A percentile compares a stretch with the other conserved stretches of the same genome.
Conservation (phyloP, 1,140 invertebrate species). For the Phenacoccus solenopsis region DNA sequence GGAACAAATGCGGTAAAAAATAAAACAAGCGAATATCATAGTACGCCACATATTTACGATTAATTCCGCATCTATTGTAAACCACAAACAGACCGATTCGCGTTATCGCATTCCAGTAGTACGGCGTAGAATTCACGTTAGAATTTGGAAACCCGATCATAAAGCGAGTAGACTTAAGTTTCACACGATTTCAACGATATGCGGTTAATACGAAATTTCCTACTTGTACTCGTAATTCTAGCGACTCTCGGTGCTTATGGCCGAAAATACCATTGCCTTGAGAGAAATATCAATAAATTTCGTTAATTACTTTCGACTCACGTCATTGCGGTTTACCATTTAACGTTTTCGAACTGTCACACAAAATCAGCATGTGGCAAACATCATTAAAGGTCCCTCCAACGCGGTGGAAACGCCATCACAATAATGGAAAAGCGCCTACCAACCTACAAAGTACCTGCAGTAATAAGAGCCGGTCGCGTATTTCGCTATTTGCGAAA, state of each 20-base stretch:
- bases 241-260: neutral
- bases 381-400: slow-evolving; percentile 4
- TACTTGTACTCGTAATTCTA: too few species aligned
- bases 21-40: too few species aligned
- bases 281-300: slow-evolving; percentile 8
- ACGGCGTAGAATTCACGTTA: too few species aligned
- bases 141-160: too few species aligned
- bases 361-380: slow-evolving; percentile 14
- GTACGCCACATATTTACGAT: too few species aligned
- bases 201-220: neutral
- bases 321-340: slow-evolving; percentile 7
- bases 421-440: neutral
- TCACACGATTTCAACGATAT: neutral
- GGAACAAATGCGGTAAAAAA: too few species aligned
- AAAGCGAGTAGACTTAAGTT: too few species aligned
- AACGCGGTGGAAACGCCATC: neutral
- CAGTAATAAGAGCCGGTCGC: neutral
- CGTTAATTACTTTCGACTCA: slow-evolving; percentile 11
- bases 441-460: neutral
- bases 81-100: too few species aligned
- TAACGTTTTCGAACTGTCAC: slow-evolving; percentile 7
- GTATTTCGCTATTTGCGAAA: neutral
- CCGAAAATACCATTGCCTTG: neutral
- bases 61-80: too few species aligned
- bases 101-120: too few species aligned